Evolutionary conservation across 2,888 invertebrate species (phyloP).

Genomic region (Brachyptera putata): DNA sequence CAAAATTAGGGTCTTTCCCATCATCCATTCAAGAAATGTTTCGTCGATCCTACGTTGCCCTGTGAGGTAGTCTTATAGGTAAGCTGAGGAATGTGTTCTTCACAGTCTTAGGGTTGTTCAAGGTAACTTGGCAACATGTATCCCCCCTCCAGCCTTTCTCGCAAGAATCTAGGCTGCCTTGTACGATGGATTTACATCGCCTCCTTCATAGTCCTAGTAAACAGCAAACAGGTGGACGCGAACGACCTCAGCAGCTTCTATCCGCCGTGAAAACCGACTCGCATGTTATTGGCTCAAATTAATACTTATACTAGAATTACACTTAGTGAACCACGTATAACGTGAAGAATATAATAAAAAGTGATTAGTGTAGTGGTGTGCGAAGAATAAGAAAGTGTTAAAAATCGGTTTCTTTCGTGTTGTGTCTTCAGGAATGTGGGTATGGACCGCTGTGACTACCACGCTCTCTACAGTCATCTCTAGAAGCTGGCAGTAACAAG

Average conservation of each 20-base stretch:
- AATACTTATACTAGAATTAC: too few relatives aligned
- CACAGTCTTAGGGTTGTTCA: not conserved
- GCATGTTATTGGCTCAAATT: too few relatives aligned
- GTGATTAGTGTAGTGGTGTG: too few relatives aligned
- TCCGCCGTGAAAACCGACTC: too few relatives aligned
- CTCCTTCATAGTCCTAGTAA: too few relatives aligned
- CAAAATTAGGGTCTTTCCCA: too few relatives aligned
- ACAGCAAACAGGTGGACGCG: too few relatives aligned
- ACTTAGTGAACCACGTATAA: too few relatives aligned
- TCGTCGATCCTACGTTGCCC: not conserved
- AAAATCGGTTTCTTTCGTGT: not conserved
- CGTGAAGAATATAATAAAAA: too few relatives aligned
- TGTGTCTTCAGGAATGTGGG: not conserved
- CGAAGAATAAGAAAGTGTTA: not conserved
- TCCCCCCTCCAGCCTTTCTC: slow-evolving; percentile 1
- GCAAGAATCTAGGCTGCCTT: slow-evolving; percentile 3
- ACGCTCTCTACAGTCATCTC: not conserved
- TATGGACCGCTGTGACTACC: not conserved
- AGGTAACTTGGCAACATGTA: slow-evolving; percentile 7
- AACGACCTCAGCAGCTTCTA: too few relatives aligned
- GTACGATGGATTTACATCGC: not conserved
- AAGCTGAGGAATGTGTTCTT: not conserved
- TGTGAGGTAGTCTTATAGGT: not conserved
- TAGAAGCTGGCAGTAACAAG: slow-evolving; percentile 12
- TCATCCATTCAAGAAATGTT: too few relatives aligned